Percentiles rank a stretch among this genome's conserved stretches.
These are phyloP conservation scores for Pseudonaja textilis DNA, from an alignment of 2,113 vertebrate genomes.

Conservation along the genomic window DNA sequence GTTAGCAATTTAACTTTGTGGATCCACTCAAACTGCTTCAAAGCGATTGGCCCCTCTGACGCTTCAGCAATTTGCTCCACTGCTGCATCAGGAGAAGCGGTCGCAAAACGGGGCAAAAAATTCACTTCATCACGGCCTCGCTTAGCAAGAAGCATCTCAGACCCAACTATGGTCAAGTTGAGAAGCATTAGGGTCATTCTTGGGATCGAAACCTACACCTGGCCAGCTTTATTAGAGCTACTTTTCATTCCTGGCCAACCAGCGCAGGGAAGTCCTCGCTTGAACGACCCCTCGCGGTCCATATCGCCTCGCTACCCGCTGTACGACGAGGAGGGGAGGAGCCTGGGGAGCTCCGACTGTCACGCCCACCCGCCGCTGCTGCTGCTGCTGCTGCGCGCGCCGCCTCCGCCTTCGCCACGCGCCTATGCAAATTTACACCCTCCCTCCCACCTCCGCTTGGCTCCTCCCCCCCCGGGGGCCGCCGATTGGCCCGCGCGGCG, in stretches of 20 bases:
- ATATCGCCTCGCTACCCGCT: no score
- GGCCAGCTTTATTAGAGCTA: background rate
- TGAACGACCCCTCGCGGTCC: no score
- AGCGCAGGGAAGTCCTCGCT: background rate
- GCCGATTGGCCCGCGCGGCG: slow-evolving; percentile 28
- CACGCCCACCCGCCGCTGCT: background rate
- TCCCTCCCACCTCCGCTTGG: fast-evolving
- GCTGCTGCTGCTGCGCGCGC: fast-evolving
- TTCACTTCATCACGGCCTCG: no score
- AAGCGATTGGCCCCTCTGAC: no score
- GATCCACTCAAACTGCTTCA: no score
- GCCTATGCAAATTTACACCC: background rate
- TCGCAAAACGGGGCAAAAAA: no score
- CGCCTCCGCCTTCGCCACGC: background rate
- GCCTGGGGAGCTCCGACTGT: background rate
- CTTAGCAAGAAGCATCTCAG: no score
- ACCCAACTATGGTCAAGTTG: no score
- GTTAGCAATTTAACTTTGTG: no score
- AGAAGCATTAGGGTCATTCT: background rate
- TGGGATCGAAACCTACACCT: background rate
- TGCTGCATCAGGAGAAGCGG: no score
- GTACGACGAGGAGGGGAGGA: no score
- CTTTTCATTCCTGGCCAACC: background rate
- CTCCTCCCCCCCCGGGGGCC: background rate
- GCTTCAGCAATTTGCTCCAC: no score